These are phyloP conservation scores for Panzeria rudis DNA, from an alignment of 2,888 invertebrate genomes.

Conservation along the genomic window DNA sequence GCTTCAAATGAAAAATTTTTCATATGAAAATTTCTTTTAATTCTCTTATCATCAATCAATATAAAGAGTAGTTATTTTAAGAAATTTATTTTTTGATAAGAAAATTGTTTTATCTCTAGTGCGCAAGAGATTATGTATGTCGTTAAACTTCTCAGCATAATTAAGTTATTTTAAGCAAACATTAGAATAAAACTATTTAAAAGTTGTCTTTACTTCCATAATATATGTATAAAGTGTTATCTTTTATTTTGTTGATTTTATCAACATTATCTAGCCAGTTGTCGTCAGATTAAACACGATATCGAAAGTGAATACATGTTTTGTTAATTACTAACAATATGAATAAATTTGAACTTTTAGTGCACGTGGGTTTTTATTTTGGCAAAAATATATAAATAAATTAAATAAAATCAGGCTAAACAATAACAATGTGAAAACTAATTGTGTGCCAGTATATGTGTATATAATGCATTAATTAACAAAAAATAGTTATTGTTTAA, in stretches of 20 bases:
- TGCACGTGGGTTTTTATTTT: slow-evolving; percentile 28
- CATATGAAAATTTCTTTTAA: neutral
- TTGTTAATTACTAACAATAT: slow-evolving; percentile 38
- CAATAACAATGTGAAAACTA: neutral
- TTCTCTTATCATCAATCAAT: neutral
- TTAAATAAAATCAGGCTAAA: neutral
- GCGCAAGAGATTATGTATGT: neutral
- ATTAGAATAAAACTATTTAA: neutral
- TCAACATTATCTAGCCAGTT: slow-evolving; percentile 24
- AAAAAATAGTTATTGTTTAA: neutral
- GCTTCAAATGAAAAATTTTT: neutral
- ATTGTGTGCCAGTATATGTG: too few relatives aligned
- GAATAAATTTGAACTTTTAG: slow-evolving; percentile 3
- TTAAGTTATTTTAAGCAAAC: too few relatives aligned
- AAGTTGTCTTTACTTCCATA: too few relatives aligned
- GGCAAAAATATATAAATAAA: neutral
- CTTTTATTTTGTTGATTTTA: slow-evolving; percentile 13
- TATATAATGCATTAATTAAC: neutral
- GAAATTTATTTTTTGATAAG: neutral
- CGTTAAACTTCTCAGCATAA: too few relatives aligned
- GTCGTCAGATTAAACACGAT: slow-evolving; percentile 31
- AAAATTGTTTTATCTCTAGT: neutral
- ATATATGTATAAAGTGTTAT: neutral
- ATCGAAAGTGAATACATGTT: slow-evolving; percentile 36
- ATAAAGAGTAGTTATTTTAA: neutral